Conservation (phyloP, 1,140 invertebrate genomes). For the Tachypleus tridentatus region DNA sequence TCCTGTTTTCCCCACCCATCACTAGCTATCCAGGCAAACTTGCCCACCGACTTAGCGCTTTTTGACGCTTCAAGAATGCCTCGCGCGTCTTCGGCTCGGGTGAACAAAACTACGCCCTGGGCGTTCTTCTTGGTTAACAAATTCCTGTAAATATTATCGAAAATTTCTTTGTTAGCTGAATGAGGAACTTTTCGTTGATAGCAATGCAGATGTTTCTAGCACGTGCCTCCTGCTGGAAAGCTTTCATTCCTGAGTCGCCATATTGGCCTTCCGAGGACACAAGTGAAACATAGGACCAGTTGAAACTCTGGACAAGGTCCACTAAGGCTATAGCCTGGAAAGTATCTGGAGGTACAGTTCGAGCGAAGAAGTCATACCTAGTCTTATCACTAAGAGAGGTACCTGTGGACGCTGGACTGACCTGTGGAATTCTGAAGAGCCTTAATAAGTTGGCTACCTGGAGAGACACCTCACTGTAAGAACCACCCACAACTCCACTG, state of each 20-base stretch:
- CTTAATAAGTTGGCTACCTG: constrained; percentile 53
- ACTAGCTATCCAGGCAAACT: constrained; percentile 48
- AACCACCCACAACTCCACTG: constrained; percentile 48
- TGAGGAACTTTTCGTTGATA: constrained; percentile 49
- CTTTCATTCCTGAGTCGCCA: constrained; percentile 45
- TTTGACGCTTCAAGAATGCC: constrained; percentile 36
- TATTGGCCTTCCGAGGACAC: constrained; percentile 51
- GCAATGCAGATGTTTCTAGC: constrained; percentile 60
- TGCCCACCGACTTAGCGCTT: constrained; percentile 19
- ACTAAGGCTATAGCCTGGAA: constrained; percentile 46
- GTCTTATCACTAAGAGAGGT: constrained; percentile 45
- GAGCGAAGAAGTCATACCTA: constrained; percentile 47
- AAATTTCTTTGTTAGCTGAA: constrained; percentile 44
- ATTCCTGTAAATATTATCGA: constrained; percentile 47
- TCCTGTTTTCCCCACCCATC: constrained; percentile 64
- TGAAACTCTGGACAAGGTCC: constrained; percentile 41
- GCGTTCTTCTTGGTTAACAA: constrained; percentile 48
- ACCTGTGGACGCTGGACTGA: constrained; percentile 46
- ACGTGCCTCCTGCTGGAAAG: constrained; percentile 52
- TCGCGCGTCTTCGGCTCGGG: constrained; percentile 50
- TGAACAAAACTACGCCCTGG: constrained; percentile 54
- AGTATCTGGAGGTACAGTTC: constrained; percentile 40
- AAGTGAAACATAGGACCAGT: constrained; percentile 51
- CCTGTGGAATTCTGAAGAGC: constrained; percentile 44
- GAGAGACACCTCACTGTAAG: constrained; percentile 57